Conservation (phyloP, 1,140 invertebrate genomes). For the Magallana ariakensis region DNA sequence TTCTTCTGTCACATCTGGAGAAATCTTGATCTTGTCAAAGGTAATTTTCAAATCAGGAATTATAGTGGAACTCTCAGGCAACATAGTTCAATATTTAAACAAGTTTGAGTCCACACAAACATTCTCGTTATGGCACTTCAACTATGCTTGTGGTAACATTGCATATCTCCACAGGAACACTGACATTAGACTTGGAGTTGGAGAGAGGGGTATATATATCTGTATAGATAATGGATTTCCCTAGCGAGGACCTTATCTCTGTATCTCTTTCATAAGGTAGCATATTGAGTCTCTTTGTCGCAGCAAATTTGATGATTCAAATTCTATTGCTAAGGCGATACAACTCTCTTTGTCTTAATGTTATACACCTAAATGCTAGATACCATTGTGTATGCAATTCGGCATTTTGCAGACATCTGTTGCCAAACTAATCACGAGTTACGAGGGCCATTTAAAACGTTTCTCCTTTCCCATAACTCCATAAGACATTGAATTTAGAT, state of each 20-base stretch:
- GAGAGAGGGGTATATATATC: neutral
- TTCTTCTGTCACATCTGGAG: conserved; percentile 49
- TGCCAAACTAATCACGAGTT: conserved; percentile 14
- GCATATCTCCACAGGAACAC: neutral
- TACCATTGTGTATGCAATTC: conserved; percentile 44
- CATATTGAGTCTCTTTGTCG: conserved; percentile 6
- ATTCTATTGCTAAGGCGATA: neutral
- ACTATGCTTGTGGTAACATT: conserved; percentile 44
- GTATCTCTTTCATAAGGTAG: conserved; percentile 32
- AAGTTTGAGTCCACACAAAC: neutral
- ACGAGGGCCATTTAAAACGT: no score
- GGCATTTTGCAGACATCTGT: conserved; percentile 43
- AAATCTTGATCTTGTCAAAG: conserved; percentile 21
- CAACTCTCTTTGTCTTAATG: conserved; percentile 41
- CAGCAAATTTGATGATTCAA: neutral
- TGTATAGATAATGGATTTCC: conserved; percentile 12
- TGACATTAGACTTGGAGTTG: no score
- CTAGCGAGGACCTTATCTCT: no score
- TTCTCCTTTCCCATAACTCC: no score
- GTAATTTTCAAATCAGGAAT: neutral
- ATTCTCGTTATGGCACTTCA: conserved; percentile 15
- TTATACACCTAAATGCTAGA: conserved; percentile 42
- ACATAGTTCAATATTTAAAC: neutral
- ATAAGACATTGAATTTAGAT: no score
- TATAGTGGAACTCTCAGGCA: conserved; percentile 31